Percentiles rank a stretch among this genome's conserved stretches.
phyloP scores from a whole-genome alignment of 2,888 invertebrate genomes.

The Proisotoma minuta region DNA sequence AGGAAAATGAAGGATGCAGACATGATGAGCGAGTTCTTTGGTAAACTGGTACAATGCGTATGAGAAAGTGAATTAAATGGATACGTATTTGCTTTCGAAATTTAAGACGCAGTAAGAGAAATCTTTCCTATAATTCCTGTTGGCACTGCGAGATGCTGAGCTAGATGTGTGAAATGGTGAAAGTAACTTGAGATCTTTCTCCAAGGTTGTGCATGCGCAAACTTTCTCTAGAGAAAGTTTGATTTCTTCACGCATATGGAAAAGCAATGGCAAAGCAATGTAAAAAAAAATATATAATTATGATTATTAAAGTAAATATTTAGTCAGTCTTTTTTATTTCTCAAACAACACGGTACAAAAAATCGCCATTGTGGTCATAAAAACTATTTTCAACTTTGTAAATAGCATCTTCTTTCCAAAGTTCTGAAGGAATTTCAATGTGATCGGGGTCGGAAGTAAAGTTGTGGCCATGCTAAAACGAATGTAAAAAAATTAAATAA shows the following conservation, averaged over 20 bases:
- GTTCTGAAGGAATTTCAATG: constrained; percentile 66
- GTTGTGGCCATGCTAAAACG: no score
- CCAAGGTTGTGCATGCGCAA: constrained; percentile 13
- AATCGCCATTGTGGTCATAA: constrained; percentile 73
- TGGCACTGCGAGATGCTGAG: background rate
- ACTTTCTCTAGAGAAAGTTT: no score
- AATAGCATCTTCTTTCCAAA: constrained; percentile 61
- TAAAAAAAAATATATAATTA: background rate
- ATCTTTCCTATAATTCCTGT: no score
- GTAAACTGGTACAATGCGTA: no score
- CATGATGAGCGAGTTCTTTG: background rate
- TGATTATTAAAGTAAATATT: no score
- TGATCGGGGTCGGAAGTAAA: constrained; percentile 39
- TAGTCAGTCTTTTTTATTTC: no score
- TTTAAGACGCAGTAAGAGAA: no score
- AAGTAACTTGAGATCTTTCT: constrained; percentile 5
- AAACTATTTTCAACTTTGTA: constrained; percentile 74
- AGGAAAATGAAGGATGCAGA: background rate
- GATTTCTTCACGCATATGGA: background rate
- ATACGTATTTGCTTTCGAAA: no score
- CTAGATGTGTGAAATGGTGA: background rate
- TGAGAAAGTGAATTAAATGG: no score
- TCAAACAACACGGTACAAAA: constrained; percentile 65
- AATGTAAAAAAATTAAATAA: no score
- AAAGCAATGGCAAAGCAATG: background rate